Evolutionary conservation across 2,113 vertebrate genomes (phyloP).

Genomic region (Eclectus roratus): DNA sequence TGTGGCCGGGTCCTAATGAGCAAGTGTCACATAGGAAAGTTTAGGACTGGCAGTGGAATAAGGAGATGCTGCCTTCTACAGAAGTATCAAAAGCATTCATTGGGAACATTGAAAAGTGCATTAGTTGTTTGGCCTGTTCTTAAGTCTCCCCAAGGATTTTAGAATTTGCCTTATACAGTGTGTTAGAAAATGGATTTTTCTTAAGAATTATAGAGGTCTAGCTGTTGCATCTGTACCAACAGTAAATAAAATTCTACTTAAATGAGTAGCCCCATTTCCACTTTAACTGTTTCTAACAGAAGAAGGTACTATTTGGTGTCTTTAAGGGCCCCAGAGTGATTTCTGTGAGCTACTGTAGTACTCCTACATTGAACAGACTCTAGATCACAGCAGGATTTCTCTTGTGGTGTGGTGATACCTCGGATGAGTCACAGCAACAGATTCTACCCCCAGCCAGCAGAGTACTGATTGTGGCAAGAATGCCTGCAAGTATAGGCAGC

Average conservation of each 20-base stretch:
- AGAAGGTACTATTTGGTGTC: not conserved
- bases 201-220: not conserved
- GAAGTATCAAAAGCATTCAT: not conserved
- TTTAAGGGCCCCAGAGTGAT: not conserved
- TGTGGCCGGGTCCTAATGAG: not conserved
- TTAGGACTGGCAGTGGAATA: not conserved
- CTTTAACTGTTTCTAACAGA: not conserved
- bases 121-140: not conserved
- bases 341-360: not conserved
- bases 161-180: not conserved
- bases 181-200: not conserved
- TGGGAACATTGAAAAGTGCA: not conserved
- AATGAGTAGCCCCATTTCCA: not conserved
- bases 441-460: not conserved
- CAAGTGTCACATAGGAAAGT: not conserved
- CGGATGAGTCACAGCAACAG: not conserved
- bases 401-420: not conserved
- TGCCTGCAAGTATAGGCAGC: not conserved
- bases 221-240: not conserved
- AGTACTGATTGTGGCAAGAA: not conserved
- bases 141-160: not conserved
- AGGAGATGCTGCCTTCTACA: accelerated
- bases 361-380: not conserved
- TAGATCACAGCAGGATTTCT: constrained; percentile 27
- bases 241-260: not conserved